phyloP scores from a whole-genome alignment of 2,888 invertebrate species.

The Diachrysia chrysitis region DNA sequence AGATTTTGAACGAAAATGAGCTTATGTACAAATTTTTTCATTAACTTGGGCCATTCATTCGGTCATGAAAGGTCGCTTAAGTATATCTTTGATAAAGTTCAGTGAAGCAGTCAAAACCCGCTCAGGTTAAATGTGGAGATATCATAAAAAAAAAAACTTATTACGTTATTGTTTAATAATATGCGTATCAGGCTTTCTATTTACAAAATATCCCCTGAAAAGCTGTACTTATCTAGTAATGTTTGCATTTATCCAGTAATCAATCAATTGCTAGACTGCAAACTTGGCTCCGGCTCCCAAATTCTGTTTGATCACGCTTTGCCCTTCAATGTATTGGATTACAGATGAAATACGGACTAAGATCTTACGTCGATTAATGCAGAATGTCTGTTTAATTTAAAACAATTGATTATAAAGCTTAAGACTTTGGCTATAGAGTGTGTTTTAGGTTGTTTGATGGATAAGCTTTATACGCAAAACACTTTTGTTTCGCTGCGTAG shows the following conservation, averaged over 20 bases:
- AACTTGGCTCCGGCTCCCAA: constrained; percentile 54
- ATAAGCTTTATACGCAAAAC: not conserved
- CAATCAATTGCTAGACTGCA: constrained; percentile 62
- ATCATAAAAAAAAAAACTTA: too few species aligned
- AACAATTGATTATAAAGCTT: constrained; percentile 22
- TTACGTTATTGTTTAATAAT: too few species aligned
- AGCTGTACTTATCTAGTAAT: not conserved
- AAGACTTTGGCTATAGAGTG: constrained; percentile 10
- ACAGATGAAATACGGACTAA: constrained; percentile 56
- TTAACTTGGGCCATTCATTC: too few species aligned
- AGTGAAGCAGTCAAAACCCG: too few species aligned
- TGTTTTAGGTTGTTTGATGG: not conserved
- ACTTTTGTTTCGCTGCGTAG: not conserved
- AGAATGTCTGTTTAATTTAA: constrained; percentile 20
- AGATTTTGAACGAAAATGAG: too few species aligned
- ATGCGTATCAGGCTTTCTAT: too few species aligned
- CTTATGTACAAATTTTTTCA: too few species aligned
- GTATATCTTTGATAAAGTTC: too few species aligned
- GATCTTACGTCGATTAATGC: constrained; percentile 30
- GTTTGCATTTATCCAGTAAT: constrained; percentile 42
- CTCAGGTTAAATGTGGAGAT: too few species aligned
- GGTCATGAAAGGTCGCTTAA: too few species aligned
- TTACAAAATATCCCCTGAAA: not conserved
- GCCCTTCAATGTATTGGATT: constrained; percentile 54
- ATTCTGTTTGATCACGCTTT: constrained; percentile 57